Evolutionary conservation across 2,797 vertebrate species (phyloP), one percentile per base, ranked within the genome.

Genomic region (Acipenser oxyrinchus): DNA sequence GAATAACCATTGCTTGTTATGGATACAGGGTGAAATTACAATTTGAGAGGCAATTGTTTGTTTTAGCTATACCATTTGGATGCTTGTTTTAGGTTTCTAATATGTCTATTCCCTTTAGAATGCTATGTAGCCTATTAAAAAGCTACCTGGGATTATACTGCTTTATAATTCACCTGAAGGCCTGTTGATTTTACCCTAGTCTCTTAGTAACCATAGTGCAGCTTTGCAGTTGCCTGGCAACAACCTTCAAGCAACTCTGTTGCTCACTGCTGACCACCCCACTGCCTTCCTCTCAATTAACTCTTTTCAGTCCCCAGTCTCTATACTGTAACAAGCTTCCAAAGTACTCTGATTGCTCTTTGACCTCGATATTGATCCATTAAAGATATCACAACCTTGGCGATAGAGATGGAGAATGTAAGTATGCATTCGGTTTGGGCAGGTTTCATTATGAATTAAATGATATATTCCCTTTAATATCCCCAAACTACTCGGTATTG

Each of bases 201-300:
- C 23, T 3, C 23, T 37, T 4, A 37, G 23, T 58, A 6, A 50
- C 12, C 11, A 59, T 50, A 51, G 51, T 50, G 62, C 61, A 11
- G 6, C 37, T 68, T 48, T 57, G 15, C 15, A 68, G 67, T 63
- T 68, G 67, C 62, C 67, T 63, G 53, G 67, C 67, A 68, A 64
- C 67, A 37, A 55, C 18, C 13, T 62, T n/a, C 59, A 18, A 60
- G 50, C n/a, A 51, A 62, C 58, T 48, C 49, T 11, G 48, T 49
- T 7, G 59, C 6, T 7, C 9, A 49, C 48, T 51, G 12, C 49
- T 50, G 37, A 13, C 59, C 23, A 51, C 59, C n/a, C 51, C 48
- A n/a, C 60, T 63, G 6, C 62, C 58, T 59, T 9, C 48, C 10
- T 63, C 23, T 57, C 48, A 62, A 63, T 58, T 63, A 48, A 63